Percentiles rank a stretch among this genome's conserved stretches.
Evolutionary conservation across 2,113 vertebrate species (phyloP).

Genomic region (Cromileptes altivelis): DNA sequence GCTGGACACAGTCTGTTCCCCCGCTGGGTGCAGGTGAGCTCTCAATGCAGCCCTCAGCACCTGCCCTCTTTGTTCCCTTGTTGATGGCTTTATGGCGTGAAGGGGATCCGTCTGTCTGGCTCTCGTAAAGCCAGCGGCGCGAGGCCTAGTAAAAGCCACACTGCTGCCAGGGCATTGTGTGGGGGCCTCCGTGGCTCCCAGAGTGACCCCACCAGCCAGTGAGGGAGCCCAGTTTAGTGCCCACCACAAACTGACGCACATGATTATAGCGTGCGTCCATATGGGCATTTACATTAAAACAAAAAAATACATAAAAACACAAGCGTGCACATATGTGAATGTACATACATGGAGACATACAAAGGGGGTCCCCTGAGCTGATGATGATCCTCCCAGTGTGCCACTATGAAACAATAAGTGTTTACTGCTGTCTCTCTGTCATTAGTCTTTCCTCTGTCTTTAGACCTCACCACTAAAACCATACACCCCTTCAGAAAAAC

Average conservation of each 20-base stretch:
- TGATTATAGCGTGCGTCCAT: neutral
- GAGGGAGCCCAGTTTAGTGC: constrained; percentile 39
- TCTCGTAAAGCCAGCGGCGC: constrained; percentile 82
- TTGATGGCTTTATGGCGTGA: constrained; percentile 84
- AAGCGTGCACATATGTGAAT: neutral
- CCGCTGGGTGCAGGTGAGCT: constrained; percentile 87
- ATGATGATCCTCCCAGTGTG: neutral
- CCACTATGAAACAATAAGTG: constrained; percentile 8
- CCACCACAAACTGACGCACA: constrained; percentile 29
- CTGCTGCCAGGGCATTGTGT: constrained; percentile 82
- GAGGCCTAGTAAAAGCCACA: constrained; percentile 79
- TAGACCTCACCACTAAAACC: neutral
- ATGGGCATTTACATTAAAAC: neutral
- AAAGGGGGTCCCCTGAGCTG: neutral
- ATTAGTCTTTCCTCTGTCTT: neutral
- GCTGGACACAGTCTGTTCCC: constrained; percentile 76
- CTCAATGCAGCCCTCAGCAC: constrained; percentile 82
- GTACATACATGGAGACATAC: neutral
- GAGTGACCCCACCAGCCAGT: constrained; percentile 69
- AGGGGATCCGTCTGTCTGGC: constrained; percentile 83
- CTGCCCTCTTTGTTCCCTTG: constrained; percentile 84
- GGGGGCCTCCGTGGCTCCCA: constrained; percentile 65
- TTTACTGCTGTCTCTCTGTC: neutral
- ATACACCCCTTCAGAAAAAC: too few species aligned
- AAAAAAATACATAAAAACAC: constrained; percentile 4